These are phyloP conservation scores for Oreonectes daqikongensis DNA, from an alignment of 2,797 vertebrate species.

Conservation along the genomic window DNA sequence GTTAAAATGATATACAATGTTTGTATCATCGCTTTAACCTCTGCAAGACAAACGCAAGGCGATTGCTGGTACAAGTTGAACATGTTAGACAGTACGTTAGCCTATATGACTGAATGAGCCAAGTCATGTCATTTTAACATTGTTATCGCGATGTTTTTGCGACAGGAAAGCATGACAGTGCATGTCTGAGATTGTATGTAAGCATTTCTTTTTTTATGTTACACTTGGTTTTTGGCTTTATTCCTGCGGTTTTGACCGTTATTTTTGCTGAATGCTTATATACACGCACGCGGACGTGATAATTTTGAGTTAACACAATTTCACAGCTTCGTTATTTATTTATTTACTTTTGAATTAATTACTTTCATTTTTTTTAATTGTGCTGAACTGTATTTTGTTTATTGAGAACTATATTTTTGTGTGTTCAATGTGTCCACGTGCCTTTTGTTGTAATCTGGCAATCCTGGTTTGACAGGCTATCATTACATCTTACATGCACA, in stretches of 20 bases:
- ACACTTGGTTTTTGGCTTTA: background rate
- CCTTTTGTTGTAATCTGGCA: background rate
- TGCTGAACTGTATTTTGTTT: no score
- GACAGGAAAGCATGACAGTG: background rate
- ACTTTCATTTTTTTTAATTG: no score
- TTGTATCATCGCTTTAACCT: constrained; percentile 5
- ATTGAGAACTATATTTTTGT: no score
- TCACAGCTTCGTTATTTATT: background rate
- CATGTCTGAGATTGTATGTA: background rate
- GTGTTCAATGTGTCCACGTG: background rate
- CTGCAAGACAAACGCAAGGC: constrained; percentile 2
- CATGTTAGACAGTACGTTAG: no score
- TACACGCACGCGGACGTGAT: background rate
- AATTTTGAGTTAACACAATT: background rate
- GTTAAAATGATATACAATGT: constrained; percentile 14
- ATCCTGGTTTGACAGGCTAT: constrained; percentile 6
- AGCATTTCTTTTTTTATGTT: background rate
- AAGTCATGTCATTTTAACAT: constrained; percentile 3
- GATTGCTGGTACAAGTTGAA: constrained; percentile 27
- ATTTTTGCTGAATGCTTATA: background rate
- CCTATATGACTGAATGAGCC: background rate
- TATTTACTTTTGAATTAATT: background rate
- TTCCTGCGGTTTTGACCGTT: background rate
- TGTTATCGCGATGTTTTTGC: background rate
- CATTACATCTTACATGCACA: background rate